These are phyloP conservation scores for Melanostigma gelatinosum DNA, from an alignment of 2,113 vertebrate species.

Conservation along the genomic window DNA sequence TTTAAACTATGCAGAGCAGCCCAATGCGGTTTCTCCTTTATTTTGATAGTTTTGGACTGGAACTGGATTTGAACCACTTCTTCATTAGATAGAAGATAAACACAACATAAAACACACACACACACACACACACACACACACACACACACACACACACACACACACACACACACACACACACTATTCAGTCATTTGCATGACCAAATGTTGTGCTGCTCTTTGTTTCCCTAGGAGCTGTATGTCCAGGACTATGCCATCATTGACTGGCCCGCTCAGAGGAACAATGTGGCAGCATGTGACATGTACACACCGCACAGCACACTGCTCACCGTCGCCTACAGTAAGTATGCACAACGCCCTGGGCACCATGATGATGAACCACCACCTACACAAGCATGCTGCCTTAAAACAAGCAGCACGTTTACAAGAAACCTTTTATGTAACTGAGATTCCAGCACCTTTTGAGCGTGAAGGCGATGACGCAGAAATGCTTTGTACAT, in stretches of 20 bases:
- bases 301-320: conserved; percentile 92
- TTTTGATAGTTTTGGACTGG: not conserved
- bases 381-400: not conserved
- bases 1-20: not conserved
- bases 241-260: conserved; percentile 89
- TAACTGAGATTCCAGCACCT: not conserved
- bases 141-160: not conserved
- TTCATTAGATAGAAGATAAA: not conserved
- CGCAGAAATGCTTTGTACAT: not conserved
- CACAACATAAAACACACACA: not conserved
- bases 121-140: not conserved
- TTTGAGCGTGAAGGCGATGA: not conserved
- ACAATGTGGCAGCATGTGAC: conserved; percentile 88
- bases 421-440: not conserved
- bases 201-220: not conserved
- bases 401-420: not conserved
- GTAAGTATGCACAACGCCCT: conserved; percentile 73
- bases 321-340: conserved; percentile 84
- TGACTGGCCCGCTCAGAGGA: conserved; percentile 92
- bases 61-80: not conserved
- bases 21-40: not conserved
- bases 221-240: conserved; percentile 89
- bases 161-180: not conserved
- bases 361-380: not conserved
- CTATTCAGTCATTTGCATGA: not conserved